Base-by-base conservation (phyloP, 2,113 vertebrate species). In the Stictonetta naevosa region DNA sequence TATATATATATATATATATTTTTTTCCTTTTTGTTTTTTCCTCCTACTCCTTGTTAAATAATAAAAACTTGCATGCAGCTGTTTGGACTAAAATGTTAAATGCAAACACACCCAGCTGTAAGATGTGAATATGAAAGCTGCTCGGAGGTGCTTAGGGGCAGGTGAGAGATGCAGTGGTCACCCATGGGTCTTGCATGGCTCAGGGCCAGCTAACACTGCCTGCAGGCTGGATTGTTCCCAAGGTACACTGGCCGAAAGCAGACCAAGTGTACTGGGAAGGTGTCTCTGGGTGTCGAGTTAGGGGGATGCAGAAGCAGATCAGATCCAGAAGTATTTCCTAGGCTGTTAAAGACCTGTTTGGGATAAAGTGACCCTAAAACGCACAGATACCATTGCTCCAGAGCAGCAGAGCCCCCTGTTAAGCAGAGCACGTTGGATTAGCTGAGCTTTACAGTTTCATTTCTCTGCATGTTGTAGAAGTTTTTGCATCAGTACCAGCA, bases 161-260 rank as follows among this genome's bases (percentile, higher is more conserved):
- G 19, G 17, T 13, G 44, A 17, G 72, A 83, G 34, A 26, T 13
- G n/a, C 19, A 31, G 21, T 38, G 14, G 13, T 63, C 55, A 22
- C 33, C 34, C 1, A 0, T 8, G 38, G 29, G 4, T 53, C 63
- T 26, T 14, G 10, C 33, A 28, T 11, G 60, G 58, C 46, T 29
- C 34, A 15, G 34, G 34, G 13, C 28, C 50, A 68, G 31, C 55
- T 1, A 0, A 15, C 21, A 40, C n/a, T 74, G n/a, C 72, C 29
- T 23, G 8, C 2, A 5, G 14, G 26, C 53, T 25, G 6, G 3
- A 26, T 1, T 66, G 48, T 2, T 1, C 7, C 22, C 48, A 23
- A 28, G 10, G 5, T 16, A 11, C 12, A 6, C 52, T 19, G 21
- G 10, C 23, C 15, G 33, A 52, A 80, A 84, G 15, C 3, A 2